Conservation (phyloP, 30 jellyfish, hydroid and myxozoan genomes). For the Hydra vulgaris region DNA sequence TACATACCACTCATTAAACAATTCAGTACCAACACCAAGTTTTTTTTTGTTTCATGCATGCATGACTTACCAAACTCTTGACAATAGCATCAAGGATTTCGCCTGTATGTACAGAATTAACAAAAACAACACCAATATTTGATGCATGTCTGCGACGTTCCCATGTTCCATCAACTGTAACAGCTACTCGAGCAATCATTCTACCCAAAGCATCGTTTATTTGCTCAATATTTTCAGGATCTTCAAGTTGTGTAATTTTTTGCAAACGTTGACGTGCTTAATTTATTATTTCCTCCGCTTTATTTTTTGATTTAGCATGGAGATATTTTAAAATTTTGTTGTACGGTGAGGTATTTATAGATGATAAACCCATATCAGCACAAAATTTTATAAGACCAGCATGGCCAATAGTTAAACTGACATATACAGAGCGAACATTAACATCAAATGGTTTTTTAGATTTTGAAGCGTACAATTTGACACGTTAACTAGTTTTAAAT, state of each 20-base stretch:
- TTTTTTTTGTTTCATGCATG: constrained; percentile 8
- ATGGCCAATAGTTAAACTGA: constrained; percentile 23
- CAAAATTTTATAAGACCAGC: constrained; percentile 27
- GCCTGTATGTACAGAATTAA: constrained; percentile 32
- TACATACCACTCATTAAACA: too few relatives aligned
- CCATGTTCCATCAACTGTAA: constrained; percentile 40
- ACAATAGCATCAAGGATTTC: constrained; percentile 39
- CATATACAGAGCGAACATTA: too few relatives aligned
- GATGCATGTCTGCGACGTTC: constrained; percentile 25
- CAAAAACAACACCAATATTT: constrained; percentile 46
- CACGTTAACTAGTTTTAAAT: too few relatives aligned
- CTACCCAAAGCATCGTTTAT: constrained; percentile 14
- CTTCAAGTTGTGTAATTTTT: constrained; percentile 19
- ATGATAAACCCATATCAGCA: constrained; percentile 21
- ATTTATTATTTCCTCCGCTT: constrained; percentile 20
- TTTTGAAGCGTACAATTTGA: too few relatives aligned
- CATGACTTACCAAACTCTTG: constrained; percentile 28
- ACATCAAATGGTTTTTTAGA: too few relatives aligned
- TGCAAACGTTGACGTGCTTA: constrained; percentile 14
- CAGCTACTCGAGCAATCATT: too few relatives aligned
- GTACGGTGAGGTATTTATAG: too few relatives aligned
- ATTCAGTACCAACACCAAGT: constrained; percentile 8
- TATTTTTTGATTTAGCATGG: too few relatives aligned
- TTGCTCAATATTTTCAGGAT: constrained; percentile 20
- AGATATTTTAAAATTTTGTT: too few relatives aligned